phyloP scores from a whole-genome alignment of 2,797 vertebrate species.

The Margarornis squamiger region DNA sequence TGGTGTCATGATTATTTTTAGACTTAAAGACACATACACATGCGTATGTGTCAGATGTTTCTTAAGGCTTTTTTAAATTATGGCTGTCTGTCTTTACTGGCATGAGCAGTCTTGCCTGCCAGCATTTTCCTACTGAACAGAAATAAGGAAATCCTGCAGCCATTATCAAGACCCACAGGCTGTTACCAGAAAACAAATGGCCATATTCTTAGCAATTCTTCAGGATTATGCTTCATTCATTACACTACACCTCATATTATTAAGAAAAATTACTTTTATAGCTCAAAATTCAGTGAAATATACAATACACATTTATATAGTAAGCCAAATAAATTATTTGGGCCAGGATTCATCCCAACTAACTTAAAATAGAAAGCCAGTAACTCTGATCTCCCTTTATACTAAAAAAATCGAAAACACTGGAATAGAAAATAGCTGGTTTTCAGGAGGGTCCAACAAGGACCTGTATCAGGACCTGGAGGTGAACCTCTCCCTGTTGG shows the following conservation, averaged over 20 bases:
- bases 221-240: constrained; percentile 19
- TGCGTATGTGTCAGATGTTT: background rate
- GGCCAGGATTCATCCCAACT: background rate
- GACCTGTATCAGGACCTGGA: too few species aligned
- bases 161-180: background rate
- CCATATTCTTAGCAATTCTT: background rate
- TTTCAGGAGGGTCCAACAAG: background rate
- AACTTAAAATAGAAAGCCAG: background rate
- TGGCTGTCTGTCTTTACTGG: background rate
- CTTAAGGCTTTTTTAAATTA: background rate
- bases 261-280: constrained; percentile 11
- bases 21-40: background rate
- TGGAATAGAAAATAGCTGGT: background rate
- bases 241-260: background rate
- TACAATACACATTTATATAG: background rate
- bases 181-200: constrained; percentile 17
- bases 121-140: background rate
- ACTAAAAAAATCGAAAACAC: background rate
- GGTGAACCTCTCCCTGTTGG: background rate
- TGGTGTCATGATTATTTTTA: background rate
- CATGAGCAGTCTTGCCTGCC: background rate
- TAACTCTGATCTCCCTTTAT: background rate
- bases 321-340: background rate
- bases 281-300: background rate
- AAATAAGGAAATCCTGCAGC: background rate